phyloP scores from a whole-genome alignment of 1,140 invertebrate species.

The Drosophila arizonae region DNA sequence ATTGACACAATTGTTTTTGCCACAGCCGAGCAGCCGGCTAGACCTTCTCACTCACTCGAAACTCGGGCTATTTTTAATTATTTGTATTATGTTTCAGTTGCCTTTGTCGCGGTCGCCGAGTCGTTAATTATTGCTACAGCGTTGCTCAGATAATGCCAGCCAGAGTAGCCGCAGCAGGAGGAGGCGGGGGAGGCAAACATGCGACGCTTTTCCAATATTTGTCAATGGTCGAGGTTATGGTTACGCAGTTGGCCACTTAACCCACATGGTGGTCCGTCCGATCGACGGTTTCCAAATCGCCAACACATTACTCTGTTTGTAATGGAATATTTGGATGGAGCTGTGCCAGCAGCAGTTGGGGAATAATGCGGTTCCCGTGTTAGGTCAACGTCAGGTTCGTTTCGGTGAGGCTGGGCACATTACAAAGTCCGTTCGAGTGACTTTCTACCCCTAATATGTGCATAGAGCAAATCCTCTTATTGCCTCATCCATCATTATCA shows the following conservation, averaged over 20 bases:
- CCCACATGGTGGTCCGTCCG: conserved; percentile 62
- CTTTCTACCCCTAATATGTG: conserved; percentile 8
- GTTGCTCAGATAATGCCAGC: conserved; percentile 45
- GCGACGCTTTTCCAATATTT: conserved; percentile 69
- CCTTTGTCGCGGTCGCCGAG: conserved; percentile 44
- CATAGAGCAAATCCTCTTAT: conserved; percentile 17
- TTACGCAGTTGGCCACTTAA: conserved; percentile 58
- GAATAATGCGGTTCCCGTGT: conserved; percentile 67
- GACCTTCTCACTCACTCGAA: conserved; percentile 34
- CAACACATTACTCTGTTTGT: conserved; percentile 18
- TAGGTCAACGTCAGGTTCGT: conserved; percentile 46
- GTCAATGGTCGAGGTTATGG: conserved; percentile 38
- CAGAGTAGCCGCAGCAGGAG: too few relatives aligned
- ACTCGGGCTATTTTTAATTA: conserved; percentile 73
- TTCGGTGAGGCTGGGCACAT: background rate
- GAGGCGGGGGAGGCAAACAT: conserved; percentile 10
- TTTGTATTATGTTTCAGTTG: conserved; percentile 80
- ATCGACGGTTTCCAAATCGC: conserved; percentile 11
- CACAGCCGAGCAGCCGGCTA: conserved; percentile 43
- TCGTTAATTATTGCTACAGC: conserved; percentile 59
- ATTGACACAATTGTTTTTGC: conserved; percentile 80
- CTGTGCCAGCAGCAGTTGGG: background rate
- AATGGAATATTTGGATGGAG: background rate
- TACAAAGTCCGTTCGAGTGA: conserved; percentile 4
- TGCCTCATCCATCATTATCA: conserved; percentile 2